Evolutionary conservation across 2,888 invertebrate genomes (phyloP).

Genomic region (Dasypogon diadema): DNA sequence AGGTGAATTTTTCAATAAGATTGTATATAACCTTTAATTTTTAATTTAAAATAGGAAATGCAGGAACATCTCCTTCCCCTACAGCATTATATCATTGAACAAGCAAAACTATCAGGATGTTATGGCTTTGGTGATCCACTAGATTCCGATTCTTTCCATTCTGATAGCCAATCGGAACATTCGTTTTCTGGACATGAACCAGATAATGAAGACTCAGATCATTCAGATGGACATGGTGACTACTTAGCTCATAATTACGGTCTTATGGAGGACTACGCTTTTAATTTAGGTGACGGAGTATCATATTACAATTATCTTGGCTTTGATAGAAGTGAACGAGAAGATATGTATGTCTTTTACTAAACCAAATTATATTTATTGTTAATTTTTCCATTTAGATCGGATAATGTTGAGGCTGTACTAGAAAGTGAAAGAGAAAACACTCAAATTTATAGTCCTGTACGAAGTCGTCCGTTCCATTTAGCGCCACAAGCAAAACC

Average conservation of each 20-base stretch:
- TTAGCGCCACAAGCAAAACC: slow-evolving; percentile 58
- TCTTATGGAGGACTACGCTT: slow-evolving; percentile 65
- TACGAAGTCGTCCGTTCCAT: slow-evolving; percentile 59
- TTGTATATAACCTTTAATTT: too few relatives aligned
- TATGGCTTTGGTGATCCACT: slow-evolving; percentile 77
- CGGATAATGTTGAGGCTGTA: slow-evolving; percentile 68
- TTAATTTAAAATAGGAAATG: slow-evolving; percentile 67
- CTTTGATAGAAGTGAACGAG: slow-evolving; percentile 72
- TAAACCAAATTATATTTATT: slow-evolving; percentile 4
- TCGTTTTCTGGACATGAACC: slow-evolving; percentile 79
- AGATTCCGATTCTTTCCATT: slow-evolving; percentile 82
- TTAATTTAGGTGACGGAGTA: slow-evolving; percentile 71
- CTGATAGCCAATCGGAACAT: slow-evolving; percentile 78
- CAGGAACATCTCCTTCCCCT: slow-evolving; percentile 83
- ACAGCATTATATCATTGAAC: slow-evolving; percentile 90
- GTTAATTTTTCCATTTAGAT: slow-evolving; percentile 62
- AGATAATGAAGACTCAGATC: slow-evolving; percentile 82
- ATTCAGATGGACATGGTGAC: slow-evolving; percentile 74
- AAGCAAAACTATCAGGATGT: slow-evolving; percentile 78
- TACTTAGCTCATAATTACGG: slow-evolving; percentile 75
- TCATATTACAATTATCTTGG: slow-evolving; percentile 75
- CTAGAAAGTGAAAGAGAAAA: slow-evolving; percentile 63
- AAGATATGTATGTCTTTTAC: slow-evolving; percentile 64
- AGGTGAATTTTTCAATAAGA: slow-evolving; percentile 58
- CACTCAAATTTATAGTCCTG: slow-evolving; percentile 57